These are phyloP conservation scores for Artibeus jamaicensis DNA, from an alignment of 2,797 vertebrate species.

Conservation along the genomic window DNA sequence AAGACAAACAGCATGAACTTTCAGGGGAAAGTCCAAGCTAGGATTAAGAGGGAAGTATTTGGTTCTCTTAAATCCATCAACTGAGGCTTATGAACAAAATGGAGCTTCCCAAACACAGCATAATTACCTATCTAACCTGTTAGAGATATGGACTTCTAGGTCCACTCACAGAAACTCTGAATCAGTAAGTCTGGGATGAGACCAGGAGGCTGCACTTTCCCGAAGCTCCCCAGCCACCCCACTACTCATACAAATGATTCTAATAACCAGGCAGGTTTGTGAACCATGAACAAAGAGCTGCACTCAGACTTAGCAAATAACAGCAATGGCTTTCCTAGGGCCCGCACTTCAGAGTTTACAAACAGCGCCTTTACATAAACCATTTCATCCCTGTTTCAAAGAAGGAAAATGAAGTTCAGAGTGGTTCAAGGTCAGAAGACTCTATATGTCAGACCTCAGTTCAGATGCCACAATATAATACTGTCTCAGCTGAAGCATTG, in stretches of 20 bases:
- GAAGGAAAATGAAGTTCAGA: neutral
- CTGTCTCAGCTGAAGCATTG: neutral
- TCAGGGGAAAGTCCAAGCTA: neutral
- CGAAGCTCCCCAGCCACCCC: neutral
- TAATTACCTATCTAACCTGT: neutral
- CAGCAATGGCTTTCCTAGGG: neutral
- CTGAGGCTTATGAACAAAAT: neutral
- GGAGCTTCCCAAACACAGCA: neutral
- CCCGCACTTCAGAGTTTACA: neutral
- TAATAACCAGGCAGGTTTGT: neutral
- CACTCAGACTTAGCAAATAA: neutral
- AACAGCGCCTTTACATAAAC: neutral
- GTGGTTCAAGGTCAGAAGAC: neutral
- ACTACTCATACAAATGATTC: neutral
- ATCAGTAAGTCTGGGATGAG: neutral
- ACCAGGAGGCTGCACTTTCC: neutral
- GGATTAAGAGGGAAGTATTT: neutral
- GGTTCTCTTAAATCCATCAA: neutral
- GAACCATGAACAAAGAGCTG: neutral
- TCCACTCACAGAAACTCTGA: neutral
- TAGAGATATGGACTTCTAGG: neutral
- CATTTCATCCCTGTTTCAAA: neutral
- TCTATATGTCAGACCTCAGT: neutral
- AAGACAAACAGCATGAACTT: neutral
- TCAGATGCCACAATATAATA: neutral